Conservation (phyloP, 2,797 vertebrate genomes). For the Denticeps clupeoides region DNA sequence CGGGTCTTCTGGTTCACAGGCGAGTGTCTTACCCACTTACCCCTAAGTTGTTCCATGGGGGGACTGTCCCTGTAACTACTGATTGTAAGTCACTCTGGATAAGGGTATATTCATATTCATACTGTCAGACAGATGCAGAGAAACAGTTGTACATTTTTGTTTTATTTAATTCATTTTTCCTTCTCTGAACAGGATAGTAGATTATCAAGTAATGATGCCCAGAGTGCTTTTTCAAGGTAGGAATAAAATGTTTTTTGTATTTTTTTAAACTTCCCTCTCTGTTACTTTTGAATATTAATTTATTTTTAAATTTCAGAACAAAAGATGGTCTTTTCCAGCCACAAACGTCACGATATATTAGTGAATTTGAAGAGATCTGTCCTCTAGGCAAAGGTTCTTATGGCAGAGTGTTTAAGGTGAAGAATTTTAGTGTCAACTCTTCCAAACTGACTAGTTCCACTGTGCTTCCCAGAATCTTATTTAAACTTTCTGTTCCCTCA, state of each 20-base stretch:
- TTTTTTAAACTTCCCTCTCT: not conserved
- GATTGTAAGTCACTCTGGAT: too few relatives aligned
- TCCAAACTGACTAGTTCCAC: not conserved
- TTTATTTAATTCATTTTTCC: not conserved
- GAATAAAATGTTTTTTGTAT: constrained; percentile 17
- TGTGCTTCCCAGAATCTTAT: not conserved
- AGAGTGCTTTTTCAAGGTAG: constrained; percentile 60
- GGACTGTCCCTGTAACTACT: too few relatives aligned
- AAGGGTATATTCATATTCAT: too few relatives aligned
- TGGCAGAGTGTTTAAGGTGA: constrained; percentile 89
- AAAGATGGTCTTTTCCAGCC: constrained; percentile 71
- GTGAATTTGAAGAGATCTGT: constrained; percentile 86
- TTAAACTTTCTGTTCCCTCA: constrained; percentile 30
- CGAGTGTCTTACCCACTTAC: too few relatives aligned
- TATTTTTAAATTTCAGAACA: constrained; percentile 34
- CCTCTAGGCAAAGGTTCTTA: constrained; percentile 86
- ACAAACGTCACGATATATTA: constrained; percentile 86
- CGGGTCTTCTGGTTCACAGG: too few relatives aligned
- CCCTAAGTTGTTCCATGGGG: too few relatives aligned
- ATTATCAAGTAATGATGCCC: constrained; percentile 47
- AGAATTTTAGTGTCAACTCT: not conserved
- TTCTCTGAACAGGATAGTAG: constrained; percentile 49
- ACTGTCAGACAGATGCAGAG: too few relatives aligned
- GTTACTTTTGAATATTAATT: not conserved
- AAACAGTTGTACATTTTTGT: too few relatives aligned